phyloP scores from a whole-genome alignment of 1,140 invertebrate genomes.

The Schlechtendalia chinensis region DNA sequence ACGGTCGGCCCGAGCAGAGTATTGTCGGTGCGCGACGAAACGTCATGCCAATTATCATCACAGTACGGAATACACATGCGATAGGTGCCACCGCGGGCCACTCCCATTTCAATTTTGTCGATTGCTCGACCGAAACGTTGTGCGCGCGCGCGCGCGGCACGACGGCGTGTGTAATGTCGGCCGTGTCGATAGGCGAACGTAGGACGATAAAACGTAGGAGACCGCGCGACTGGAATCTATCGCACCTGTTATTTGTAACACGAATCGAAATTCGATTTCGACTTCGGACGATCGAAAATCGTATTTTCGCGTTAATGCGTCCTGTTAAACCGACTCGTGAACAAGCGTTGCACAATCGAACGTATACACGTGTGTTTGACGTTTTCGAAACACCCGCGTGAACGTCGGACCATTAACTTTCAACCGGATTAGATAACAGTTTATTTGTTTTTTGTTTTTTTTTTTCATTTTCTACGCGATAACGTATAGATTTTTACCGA shows the following conservation, averaged over 20 bases:
- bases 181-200: conserved; percentile 9
- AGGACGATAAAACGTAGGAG: background rate
- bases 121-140: conserved; percentile 14
- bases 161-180: background rate
- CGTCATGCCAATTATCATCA: conserved; percentile 7
- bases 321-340: too few species aligned
- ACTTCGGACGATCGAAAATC: background rate
- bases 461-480: too few species aligned
- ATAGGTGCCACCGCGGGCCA: conserved; percentile 18
- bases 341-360: too few species aligned
- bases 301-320: too few species aligned
- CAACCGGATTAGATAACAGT: too few species aligned
- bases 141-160: too few species aligned
- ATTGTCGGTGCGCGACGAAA: conserved; percentile 36
- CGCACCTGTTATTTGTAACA: background rate
- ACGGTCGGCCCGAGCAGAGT: background rate
- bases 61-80: background rate
- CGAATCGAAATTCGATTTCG: conserved; percentile 12
- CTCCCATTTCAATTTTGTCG: conserved; percentile 46
- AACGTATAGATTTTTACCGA: background rate
- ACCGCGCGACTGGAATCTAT: background rate
- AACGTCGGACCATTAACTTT: too few species aligned
- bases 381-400: too few species aligned
- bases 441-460: too few species aligned
- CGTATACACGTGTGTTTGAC: too few species aligned